A percentile compares a stretch with the other conserved stretches of the same genome.
Evolutionary conservation across 2,797 vertebrate species (phyloP).

Genomic region (Pseudocheirus occidentalis): DNA sequence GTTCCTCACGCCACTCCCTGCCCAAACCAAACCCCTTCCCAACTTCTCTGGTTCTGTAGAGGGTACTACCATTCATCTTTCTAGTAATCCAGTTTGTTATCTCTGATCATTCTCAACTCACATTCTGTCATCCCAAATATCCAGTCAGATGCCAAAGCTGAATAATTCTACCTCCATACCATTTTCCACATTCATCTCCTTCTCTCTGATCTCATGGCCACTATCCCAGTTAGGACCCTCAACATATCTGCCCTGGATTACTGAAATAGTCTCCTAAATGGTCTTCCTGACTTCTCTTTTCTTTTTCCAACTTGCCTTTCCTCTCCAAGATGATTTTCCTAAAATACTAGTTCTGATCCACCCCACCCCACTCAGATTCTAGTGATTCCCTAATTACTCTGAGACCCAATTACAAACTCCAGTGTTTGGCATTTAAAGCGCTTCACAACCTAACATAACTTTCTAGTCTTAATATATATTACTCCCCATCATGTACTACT

Average conservation of each 20-base stretch:
- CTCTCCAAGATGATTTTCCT: not conserved
- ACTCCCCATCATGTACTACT: not conserved
- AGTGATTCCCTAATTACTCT: not conserved
- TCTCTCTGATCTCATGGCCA: not conserved
- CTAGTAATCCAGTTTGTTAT: not conserved
- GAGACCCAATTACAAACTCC: not conserved
- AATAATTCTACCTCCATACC: not conserved
- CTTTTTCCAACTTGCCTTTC: not conserved
- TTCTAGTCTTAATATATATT: not conserved
- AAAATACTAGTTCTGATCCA: not conserved
- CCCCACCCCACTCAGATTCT: not conserved
- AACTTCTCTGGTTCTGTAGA: not conserved
- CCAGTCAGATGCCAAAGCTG: not conserved
- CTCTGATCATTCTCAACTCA: not conserved
- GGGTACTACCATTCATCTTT: not conserved
- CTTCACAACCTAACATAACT: not conserved
- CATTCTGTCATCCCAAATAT: not conserved
- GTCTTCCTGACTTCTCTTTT: not conserved
- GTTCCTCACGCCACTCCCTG: not conserved
- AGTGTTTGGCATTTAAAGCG: not conserved
- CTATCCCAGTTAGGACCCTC: not conserved
- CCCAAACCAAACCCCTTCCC: not conserved
- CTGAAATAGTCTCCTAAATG: not conserved
- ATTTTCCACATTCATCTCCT: not conserved
- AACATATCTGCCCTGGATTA: not conserved